These are phyloP conservation scores for Drosophila paranaensis DNA, from an alignment of 2,888 invertebrate genomes.

Conservation along the genomic window DNA sequence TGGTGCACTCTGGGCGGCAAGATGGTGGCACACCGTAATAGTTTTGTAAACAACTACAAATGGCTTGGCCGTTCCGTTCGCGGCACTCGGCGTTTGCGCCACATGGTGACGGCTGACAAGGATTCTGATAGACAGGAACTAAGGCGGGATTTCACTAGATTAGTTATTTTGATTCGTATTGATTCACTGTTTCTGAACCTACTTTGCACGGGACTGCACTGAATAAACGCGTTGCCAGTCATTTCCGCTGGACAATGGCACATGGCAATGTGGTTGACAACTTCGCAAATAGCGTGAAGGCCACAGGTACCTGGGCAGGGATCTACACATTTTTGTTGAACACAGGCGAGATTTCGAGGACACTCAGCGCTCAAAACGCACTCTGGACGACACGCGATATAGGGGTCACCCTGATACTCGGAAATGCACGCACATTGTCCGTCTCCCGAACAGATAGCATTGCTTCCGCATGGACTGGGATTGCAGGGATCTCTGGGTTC, in stretches of 20 bases:
- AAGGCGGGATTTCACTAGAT: constrained; percentile 14
- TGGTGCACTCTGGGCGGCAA: constrained; percentile 91
- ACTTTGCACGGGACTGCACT: constrained; percentile 85
- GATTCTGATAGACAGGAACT: constrained; percentile 86
- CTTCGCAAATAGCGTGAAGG: constrained; percentile 88
- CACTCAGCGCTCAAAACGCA: constrained; percentile 90
- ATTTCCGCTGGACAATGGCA: constrained; percentile 89
- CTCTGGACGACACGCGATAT: constrained; percentile 89
- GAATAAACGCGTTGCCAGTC: constrained; percentile 90
- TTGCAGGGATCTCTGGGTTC: constrained; percentile 86
- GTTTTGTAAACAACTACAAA: constrained; percentile 91
- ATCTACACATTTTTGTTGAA: constrained; percentile 89
- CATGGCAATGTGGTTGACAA: constrained; percentile 90
- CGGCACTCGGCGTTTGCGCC: constrained; percentile 92
- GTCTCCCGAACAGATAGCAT: constrained; percentile 89
- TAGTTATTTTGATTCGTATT: constrained; percentile 1
- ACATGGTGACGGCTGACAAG: constrained; percentile 90
- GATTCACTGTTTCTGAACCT: constrained; percentile 29
- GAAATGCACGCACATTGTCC: constrained; percentile 88
- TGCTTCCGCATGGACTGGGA: constrained; percentile 92
- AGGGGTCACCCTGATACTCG: constrained; percentile 90
- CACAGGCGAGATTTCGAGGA: constrained; percentile 88
- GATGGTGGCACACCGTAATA: constrained; percentile 91
- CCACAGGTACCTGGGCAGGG: constrained; percentile 91
- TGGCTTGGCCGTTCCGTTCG: constrained; percentile 89